Conservation (phyloP, 1,140 invertebrate genomes). For the Periplaneta americana region DNA sequence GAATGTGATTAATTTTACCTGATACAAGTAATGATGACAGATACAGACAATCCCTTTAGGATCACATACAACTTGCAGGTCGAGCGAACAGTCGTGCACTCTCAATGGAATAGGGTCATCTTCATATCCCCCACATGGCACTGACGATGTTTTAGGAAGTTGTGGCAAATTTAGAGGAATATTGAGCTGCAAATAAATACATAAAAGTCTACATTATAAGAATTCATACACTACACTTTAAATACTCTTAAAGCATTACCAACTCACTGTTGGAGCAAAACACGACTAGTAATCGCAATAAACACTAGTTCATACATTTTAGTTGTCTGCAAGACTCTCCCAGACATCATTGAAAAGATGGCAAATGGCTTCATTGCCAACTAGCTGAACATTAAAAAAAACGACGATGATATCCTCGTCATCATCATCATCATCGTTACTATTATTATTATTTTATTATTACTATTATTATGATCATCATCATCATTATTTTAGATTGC, state of each 20-base stretch:
- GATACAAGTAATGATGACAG: constrained; percentile 80
- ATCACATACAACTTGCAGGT: constrained; percentile 70
- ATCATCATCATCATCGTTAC: too few species aligned
- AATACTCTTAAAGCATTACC: background rate
- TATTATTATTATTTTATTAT: too few species aligned
- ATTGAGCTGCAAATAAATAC: constrained; percentile 55
- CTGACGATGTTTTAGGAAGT: constrained; percentile 41
- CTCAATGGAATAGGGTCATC: constrained; percentile 70
- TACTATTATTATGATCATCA: too few species aligned
- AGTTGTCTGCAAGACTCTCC: too few species aligned
- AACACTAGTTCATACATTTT: too few species aligned
- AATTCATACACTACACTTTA: background rate
- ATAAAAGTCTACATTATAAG: background rate
- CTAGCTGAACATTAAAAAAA: too few species aligned
- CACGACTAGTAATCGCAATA: too few species aligned
- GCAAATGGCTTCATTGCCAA: too few species aligned
- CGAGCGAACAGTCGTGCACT: constrained; percentile 73
- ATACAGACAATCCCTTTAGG: constrained; percentile 70
- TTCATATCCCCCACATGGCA: constrained; percentile 58
- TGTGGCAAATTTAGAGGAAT: constrained; percentile 76
- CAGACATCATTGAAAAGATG: too few species aligned
- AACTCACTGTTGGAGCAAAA: too few species aligned
- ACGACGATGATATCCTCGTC: too few species aligned
- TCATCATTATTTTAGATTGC: too few species aligned
- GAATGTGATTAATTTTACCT: constrained; percentile 33